phyloP scores from a whole-genome alignment of 2,797 vertebrate species.

The Macropus fuliginosus region DNA sequence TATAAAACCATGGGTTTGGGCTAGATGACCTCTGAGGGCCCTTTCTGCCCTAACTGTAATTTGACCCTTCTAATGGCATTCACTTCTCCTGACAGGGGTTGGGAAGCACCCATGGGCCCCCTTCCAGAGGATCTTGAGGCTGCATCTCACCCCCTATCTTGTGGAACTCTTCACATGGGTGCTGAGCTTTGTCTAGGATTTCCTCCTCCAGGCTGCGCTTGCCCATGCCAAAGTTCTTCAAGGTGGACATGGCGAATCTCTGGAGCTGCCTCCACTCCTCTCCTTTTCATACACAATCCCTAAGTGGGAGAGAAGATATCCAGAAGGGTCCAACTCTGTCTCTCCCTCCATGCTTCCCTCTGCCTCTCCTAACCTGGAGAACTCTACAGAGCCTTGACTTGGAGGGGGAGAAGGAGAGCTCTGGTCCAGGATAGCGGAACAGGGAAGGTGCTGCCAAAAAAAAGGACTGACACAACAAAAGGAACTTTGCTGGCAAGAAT shows the following conservation, averaged over 20 bases:
- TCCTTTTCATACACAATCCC: conserved; percentile 78
- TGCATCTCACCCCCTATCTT: conserved; percentile 36
- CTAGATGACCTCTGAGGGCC: background rate
- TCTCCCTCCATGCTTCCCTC: background rate
- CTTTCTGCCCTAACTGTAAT: background rate
- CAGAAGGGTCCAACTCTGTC: background rate
- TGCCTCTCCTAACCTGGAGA: background rate
- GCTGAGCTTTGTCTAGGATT: conserved; percentile 77
- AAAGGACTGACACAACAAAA: background rate
- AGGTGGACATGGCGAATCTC: conserved; percentile 75
- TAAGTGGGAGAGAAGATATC: background rate
- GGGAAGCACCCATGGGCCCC: background rate
- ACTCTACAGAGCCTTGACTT: background rate
- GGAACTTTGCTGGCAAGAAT: background rate
- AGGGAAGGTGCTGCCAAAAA: background rate
- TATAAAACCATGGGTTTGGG: background rate
- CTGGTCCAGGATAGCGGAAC: background rate
- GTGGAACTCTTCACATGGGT: conserved; percentile 67
- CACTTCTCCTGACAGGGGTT: background rate
- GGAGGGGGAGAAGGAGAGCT: background rate
- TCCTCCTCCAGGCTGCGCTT: conserved; percentile 76
- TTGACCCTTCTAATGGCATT: background rate
- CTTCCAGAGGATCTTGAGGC: background rate
- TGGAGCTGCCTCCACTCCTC: conserved; percentile 80
- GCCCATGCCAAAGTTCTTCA: conserved; percentile 83